Base-by-base conservation (phyloP, 2,888 invertebrate genomes). In the Apotomis betuletana region DNA sequence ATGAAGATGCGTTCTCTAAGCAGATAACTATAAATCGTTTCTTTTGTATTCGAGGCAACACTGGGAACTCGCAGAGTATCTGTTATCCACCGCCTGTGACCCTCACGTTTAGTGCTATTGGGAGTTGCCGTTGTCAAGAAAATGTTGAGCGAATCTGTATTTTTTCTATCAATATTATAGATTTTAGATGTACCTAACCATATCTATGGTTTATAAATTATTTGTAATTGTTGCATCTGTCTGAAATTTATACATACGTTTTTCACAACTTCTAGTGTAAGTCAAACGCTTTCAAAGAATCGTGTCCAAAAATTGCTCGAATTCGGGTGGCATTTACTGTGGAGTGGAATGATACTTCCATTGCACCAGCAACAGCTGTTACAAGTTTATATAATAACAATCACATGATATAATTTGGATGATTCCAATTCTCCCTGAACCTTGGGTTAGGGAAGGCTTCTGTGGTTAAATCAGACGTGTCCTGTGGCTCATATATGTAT, bases 401-500 rank as follows among this genome's bases (percentile, higher is more conserved):
- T 57, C 46, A 55, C 70, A 51, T 61, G 44, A 61, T 10, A 49
- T 5, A 0, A 55, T 27, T 27, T 27, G 27, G 27, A 60, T 71
- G 38, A 54, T 46, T 64, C 55, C 12, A 57, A 51, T 55, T 41
- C 27, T 41, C 67, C 9, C 8, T 36, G n/a, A 41, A 63, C 63
- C 54, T 36, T 41, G 9, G 59, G 60, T 46, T 5, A 58, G 13
- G 15, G 49, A 55, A 15, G 10, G 57, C 27, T 67, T 44, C 60
- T 67, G 27, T 62, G 44, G 10, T 67, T n/a, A 52, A 63, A 68
- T 71, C 60, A 55, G 44, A 60, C 54, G 54, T 67, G 44, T 67
- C 60, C 15, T 58, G 57, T 62, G 67, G 57, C 44, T 51, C 74
- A 77, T 84, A 81, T 85, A 78, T 90, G 87, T 87, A 85, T 86